Evolutionary conservation across 2,797 vertebrate genomes (phyloP), one percentile per base, ranked within the genome.

Genomic region (Xiphophorus birchmanni): DNA sequence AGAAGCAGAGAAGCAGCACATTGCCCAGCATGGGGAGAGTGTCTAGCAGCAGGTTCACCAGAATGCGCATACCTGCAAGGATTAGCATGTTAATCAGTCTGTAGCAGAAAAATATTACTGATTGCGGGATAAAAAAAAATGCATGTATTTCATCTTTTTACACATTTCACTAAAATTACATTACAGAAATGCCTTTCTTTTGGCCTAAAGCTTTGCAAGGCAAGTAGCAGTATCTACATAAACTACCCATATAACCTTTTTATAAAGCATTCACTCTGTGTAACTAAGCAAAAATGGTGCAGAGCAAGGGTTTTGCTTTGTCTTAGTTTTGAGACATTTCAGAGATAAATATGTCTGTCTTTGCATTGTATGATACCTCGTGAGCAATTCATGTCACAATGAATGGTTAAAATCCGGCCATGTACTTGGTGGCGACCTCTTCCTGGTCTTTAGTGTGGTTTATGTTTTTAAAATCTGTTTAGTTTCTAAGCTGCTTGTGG

Each of bases 21-120:
- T 99, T 99, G 37, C 98, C 98, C 91, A 99, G 94, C 98, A 99
- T 99, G 91, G 98, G 98, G 60, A 99, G 95, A 0, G 98, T 99
- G 95, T 99, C 98, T 78, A 99, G 95, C 48, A 99, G 96, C 88
- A 99, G 96, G 94, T 99, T 99, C 92, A 99, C 98, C 94, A 99
- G 96, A 94, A 99, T 99, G 40, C 98, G 96, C 98, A 99, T 99
- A 91, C 96, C 96, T 96, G 90, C 77, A 82, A 32, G 44, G 80
- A 76, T 69, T 45, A 88, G 35, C 23, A 75, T 42, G 48, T 79
- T 65, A 83, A 37, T 67, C 32, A 82, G 74, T 79, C 52, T 82
- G 12, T 78, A 54, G 63, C 0, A 29, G 58, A 12, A 65, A 80
- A 26, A 71, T 35, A 58, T 15, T 44, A 42, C 1, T 45, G 26